Percentiles rank a stretch among this genome's conserved stretches.
These are phyloP conservation scores for Dendrolimus pini DNA, from an alignment of 2,888 invertebrate genomes.

Conservation along the genomic window DNA sequence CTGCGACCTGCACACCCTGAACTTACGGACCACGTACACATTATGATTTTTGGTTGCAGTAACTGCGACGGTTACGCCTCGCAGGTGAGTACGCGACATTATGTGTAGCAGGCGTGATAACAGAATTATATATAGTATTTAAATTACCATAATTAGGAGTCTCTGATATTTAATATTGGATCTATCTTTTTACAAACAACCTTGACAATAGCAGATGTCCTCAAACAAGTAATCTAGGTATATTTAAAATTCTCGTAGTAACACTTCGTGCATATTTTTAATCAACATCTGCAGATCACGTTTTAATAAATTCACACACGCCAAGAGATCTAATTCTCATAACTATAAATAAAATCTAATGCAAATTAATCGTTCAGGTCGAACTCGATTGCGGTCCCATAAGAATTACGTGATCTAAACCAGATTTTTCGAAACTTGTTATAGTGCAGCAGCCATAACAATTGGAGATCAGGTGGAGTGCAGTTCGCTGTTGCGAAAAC, in stretches of 20 bases:
- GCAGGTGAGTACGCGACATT: too few species aligned
- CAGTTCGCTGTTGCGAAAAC: constrained; percentile 26
- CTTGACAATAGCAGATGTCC: constrained; percentile 9
- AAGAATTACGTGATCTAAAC: constrained; percentile 46
- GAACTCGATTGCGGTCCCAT: constrained; percentile 61
- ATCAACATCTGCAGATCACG: constrained; percentile 17
- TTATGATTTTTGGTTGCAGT: too few species aligned
- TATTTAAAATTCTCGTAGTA: neutral
- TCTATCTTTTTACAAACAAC: neutral
- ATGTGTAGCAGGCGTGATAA: too few species aligned
- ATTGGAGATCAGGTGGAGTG: constrained; percentile 47
- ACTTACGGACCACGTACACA: too few species aligned
- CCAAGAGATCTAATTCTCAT: neutral
- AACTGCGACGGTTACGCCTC: too few species aligned
- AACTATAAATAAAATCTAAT: constrained; percentile 11
- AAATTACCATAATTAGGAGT: too few species aligned
- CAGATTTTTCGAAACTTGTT: constrained; percentile 44
- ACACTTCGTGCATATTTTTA: constrained; percentile 10
- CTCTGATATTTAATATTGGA: too few species aligned
- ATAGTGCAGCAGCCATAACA: constrained; percentile 29
- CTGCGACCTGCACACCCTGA: too few species aligned
- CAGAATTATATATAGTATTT: too few species aligned
- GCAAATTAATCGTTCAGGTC: constrained; percentile 45
- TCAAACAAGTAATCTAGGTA: neutral
- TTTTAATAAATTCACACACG: constrained; percentile 4